A percentile compares a stretch with the other conserved stretches of the same genome.
These are phyloP conservation scores for Hirtodrosophila duncani DNA, from an alignment of 2,888 invertebrate genomes.

Conservation along the genomic window DNA sequence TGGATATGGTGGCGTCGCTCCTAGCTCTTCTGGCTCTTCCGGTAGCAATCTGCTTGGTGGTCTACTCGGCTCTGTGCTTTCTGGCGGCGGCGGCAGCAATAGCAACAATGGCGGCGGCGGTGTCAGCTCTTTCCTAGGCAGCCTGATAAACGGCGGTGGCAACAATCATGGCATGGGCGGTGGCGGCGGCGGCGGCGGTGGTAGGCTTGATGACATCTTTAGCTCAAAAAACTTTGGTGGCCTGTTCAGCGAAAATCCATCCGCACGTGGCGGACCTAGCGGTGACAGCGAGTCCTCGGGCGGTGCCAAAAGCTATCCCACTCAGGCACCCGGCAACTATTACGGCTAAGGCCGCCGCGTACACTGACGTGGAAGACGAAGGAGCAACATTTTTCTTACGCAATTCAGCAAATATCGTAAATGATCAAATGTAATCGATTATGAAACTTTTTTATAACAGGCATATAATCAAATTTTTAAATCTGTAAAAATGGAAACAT, in stretches of 20 bases:
- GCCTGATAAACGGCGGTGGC: slow-evolving; percentile 64
- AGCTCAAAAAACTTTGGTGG: slow-evolving; percentile 76
- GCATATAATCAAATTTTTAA: slow-evolving; percentile 46
- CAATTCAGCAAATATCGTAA: neutral
- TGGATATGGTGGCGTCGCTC: slow-evolving; percentile 46
- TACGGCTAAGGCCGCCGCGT: slow-evolving; percentile 40
- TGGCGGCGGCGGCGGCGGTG: slow-evolving; percentile 42
- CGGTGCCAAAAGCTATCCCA: slow-evolving; percentile 74
- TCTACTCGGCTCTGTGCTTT: slow-evolving; percentile 32
- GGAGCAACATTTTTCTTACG: neutral
- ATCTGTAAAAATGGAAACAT: slow-evolving; percentile 26
- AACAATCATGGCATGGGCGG: slow-evolving; percentile 33
- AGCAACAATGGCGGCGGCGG: slow-evolving; percentile 33
- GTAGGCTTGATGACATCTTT: slow-evolving; percentile 72
- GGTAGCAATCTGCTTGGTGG: slow-evolving; percentile 52
- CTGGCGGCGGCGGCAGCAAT: slow-evolving; percentile 59
- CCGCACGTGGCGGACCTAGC: slow-evolving; percentile 40
- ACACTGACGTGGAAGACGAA: neutral
- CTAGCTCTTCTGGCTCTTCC: slow-evolving; percentile 34
- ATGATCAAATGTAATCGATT: too few relatives aligned
- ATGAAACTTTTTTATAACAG: too few relatives aligned
- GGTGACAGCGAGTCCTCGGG: slow-evolving; percentile 44
- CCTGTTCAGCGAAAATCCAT: slow-evolving; percentile 77
- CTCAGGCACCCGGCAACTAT: slow-evolving; percentile 72
- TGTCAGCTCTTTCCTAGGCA: slow-evolving; percentile 63